These are phyloP conservation scores for Petrocephalus sullivani DNA, from an alignment of 2,797 vertebrate species.

Conservation along the genomic window DNA sequence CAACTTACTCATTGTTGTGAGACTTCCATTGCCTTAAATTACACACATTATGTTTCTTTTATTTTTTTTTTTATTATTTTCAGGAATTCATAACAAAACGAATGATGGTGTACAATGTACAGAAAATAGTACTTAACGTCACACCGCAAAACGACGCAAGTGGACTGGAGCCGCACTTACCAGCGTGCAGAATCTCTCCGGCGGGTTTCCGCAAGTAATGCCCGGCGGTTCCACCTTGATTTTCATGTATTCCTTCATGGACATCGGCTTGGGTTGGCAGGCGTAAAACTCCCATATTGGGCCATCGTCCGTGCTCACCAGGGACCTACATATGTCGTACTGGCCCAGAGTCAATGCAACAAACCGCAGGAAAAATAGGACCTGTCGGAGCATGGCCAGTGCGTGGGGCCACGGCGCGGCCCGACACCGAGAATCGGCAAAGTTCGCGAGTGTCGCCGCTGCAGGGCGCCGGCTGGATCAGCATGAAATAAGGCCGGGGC, in stretches of 20 bases:
- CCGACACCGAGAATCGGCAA: constrained; percentile 51
- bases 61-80: neutral
- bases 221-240: constrained; percentile 87
- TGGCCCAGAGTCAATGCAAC: constrained; percentile 75
- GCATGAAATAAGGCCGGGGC: constrained; percentile 67
- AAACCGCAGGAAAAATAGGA: constrained; percentile 65
- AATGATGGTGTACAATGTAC: neutral
- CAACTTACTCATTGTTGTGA: neutral
- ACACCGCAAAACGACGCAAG: neutral
- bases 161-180: constrained; percentile 61
- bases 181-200: constrained; percentile 95
- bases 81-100: neutral
- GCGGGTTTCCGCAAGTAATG: constrained; percentile 90
- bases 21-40: neutral
- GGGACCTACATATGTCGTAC: constrained; percentile 95
- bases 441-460: constrained; percentile 57
- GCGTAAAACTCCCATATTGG: constrained; percentile 94
- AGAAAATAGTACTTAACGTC: neutral
- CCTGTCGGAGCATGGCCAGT: constrained; percentile 78
- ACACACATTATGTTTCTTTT: neutral
- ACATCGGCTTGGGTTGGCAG: constrained; percentile 82
- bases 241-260: constrained; percentile 85
- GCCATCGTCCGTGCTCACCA: constrained; percentile 92
- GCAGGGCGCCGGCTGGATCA: constrained; percentile 54
- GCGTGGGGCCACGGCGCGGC: constrained; percentile 39